Evolutionary conservation across 2,888 invertebrate species (phyloP).

Genomic region (Andrena haemorrhoa): DNA sequence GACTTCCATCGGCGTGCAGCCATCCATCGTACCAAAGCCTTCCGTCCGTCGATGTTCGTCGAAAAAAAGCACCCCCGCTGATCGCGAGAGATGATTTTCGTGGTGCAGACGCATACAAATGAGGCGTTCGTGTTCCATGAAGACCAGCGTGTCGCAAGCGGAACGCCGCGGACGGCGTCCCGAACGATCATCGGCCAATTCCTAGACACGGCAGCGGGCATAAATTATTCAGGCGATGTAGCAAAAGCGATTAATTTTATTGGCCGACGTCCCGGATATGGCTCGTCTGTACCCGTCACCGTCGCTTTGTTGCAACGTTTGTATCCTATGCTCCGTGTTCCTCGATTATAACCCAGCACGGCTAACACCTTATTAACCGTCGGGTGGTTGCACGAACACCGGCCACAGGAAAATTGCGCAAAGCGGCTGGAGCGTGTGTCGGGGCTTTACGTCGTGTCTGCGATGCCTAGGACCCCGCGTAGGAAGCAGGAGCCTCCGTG

Average conservation of each 20-base stretch:
- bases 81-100: conserved; percentile 43
- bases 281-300: conserved; percentile 80
- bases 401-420: conserved; percentile 71
- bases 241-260: conserved; percentile 82
- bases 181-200: conserved; percentile 67
- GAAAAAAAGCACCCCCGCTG: conserved; percentile 1
- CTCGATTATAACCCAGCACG: conserved; percentile 67
- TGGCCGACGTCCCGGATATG: conserved; percentile 81
- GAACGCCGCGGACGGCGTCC: conserved; percentile 55
- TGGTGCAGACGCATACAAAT: conserved; percentile 48
- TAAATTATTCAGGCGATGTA: conserved; percentile 81
- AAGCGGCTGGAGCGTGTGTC: conserved; percentile 49
- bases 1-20: not conserved
- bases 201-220: conserved; percentile 72
- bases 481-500: conserved; percentile 26
- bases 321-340: conserved; percentile 73
- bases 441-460: conserved; percentile 42
- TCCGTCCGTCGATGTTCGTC: not conserved
- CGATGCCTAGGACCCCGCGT: conserved; percentile 25
- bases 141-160: conserved; percentile 55
- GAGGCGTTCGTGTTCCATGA: conserved; percentile 45
- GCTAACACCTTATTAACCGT: conserved; percentile 74
- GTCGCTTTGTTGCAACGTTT: conserved; percentile 77
- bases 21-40: not conserved
- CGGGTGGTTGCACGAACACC: conserved; percentile 62